phyloP scores from a whole-genome alignment of 2,888 invertebrate species.

The Clunio marinus region DNA sequence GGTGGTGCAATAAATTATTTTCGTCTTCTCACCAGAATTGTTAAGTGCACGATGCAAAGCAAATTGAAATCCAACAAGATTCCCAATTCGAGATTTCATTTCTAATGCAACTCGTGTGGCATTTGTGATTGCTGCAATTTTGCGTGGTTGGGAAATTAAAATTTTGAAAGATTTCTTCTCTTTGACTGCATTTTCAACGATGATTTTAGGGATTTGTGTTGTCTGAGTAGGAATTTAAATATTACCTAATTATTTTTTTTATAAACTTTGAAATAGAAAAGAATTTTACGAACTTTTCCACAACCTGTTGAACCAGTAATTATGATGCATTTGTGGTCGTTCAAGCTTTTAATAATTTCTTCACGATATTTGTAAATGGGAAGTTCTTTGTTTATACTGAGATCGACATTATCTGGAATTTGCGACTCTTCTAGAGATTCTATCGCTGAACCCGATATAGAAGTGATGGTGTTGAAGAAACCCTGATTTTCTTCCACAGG shows the following conservation, averaged over 20 bases:
- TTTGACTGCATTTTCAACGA: conserved; percentile 69
- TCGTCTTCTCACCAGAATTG: conserved; percentile 53
- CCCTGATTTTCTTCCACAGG: too few species aligned
- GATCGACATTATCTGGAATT: too few species aligned
- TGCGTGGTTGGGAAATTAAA: conserved; percentile 86
- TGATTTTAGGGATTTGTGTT: conserved; percentile 74
- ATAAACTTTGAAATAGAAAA: neutral
- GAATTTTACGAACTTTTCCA: conserved; percentile 53
- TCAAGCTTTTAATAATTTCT: conserved; percentile 65
- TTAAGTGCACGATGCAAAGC: conserved; percentile 43
- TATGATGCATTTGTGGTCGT: conserved; percentile 62
- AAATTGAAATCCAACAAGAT: conserved; percentile 80
- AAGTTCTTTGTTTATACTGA: too few species aligned
- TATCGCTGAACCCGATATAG: too few species aligned
- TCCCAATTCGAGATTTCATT: conserved; percentile 75
- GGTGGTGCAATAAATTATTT: conserved; percentile 84
- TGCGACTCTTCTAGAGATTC: too few species aligned
- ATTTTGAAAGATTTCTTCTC: conserved; percentile 72
- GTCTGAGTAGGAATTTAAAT: neutral
- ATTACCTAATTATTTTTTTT: too few species aligned
- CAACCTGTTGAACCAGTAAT: conserved; percentile 93
- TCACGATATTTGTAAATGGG: conserved; percentile 47
- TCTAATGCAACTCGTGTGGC: conserved; percentile 80
- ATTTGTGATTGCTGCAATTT: conserved; percentile 89
- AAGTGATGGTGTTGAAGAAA: too few species aligned